Evolutionary conservation across 2,888 invertebrate genomes (phyloP), one percentile per base, ranked within the genome.

Genomic region (Alitta virens): DNA sequence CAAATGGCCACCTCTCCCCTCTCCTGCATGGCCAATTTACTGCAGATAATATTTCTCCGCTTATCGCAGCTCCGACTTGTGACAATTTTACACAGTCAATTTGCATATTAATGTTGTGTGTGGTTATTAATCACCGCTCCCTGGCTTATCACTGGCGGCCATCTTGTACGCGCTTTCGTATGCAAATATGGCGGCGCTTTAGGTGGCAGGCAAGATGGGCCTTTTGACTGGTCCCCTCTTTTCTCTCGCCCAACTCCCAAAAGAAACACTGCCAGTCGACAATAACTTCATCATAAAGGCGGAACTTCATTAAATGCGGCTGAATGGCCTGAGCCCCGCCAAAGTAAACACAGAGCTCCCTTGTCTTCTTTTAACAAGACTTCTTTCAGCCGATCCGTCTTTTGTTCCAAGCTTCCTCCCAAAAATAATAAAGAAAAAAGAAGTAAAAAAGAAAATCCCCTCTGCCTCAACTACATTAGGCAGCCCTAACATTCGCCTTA

Each of bases 71-170:
- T 21, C 23, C 38, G 49, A 49, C 59, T 46, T 38, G 59, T 51
- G 49, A 59, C 59, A 59, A 59, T 59, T 59, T 59, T 49, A 59
- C 49, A 59, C 59, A 59, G 51, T 49, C 59, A 59, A 59, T 59
- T 59, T 59, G 59, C 59, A 59, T 59, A 59, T 59, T 59, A 51
- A 59, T 59, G 59, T 59, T 33, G 51, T 21, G 23, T 16, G 59
- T 33, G 42, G 51, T 59, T 59, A 59, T 59, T 59, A 59, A 59
- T 59, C 59, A 50, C 38, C 59, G 51, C 40, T 51, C 27, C 38
- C 38, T 40, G 38, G 25, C 50, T 59, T 59, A 59, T 59, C 59
- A 21, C 24, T 14, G 38, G n/a, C 50, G 24, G 51, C 51, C 59
- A 59, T 59, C 59, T 59, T 59, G 59, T 59, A 49, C 51, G 49